Evolutionary conservation across 2,113 vertebrate species (phyloP).

Genomic region (Phylloscopus whistleri): DNA sequence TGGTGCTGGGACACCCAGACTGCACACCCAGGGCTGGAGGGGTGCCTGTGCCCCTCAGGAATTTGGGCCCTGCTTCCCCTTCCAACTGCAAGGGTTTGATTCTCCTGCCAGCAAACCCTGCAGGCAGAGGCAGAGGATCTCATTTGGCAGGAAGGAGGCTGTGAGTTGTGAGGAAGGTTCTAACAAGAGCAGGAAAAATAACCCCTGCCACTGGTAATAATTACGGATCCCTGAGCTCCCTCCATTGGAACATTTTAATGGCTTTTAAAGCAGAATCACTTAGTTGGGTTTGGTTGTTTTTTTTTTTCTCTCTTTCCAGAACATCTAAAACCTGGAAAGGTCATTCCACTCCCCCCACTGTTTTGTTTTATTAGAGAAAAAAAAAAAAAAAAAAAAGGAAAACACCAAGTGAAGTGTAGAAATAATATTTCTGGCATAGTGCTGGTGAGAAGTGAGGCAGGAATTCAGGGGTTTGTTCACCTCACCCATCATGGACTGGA

Average conservation of each 20-base stretch:
- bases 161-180: not conserved
- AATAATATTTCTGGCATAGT: not conserved
- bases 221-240: not conserved
- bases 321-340: not conserved
- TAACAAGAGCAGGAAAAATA: not conserved
- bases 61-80: rapidly evolving
- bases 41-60: rapidly evolving
- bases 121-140: not conserved
- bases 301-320: not conserved
- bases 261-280: not conserved
- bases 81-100: rapidly evolving
- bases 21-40: not conserved
- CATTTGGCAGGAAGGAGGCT: not conserved
- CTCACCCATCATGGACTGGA: not conserved
- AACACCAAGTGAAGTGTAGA: not conserved
- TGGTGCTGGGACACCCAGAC: rapidly evolving
- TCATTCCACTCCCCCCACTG: not conserved
- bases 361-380: not conserved
- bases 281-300: not conserved
- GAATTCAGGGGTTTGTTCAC: not conserved
- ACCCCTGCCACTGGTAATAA: not conserved
- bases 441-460: not conserved
- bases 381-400: not conserved
- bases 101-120: not conserved
- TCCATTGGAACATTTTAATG: not conserved